These are phyloP conservation scores for Cotesia glomerata DNA, from an alignment of 1,140 invertebrate species.

Conservation along the genomic window DNA sequence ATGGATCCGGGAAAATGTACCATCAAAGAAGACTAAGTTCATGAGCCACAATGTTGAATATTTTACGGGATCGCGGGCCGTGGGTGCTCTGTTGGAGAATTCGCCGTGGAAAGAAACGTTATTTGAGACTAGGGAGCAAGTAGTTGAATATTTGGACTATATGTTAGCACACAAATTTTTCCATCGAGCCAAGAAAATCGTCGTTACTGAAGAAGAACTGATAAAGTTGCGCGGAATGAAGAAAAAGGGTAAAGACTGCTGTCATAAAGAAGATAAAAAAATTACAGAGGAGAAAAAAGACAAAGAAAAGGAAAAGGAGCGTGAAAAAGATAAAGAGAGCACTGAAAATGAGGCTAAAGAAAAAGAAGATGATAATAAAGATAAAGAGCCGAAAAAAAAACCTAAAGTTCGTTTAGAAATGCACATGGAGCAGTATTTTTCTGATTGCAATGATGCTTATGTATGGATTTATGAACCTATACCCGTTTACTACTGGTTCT, in stretches of 20 bases:
- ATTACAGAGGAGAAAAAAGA: constrained; percentile 71
- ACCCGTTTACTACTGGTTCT: constrained; percentile 94
- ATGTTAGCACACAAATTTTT: constrained; percentile 94
- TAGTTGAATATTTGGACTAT: constrained; percentile 80
- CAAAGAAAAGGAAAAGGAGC: constrained; percentile 59
- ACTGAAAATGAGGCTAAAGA: constrained; percentile 65
- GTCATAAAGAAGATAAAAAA: constrained; percentile 58
- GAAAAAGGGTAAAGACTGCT: constrained; percentile 73
- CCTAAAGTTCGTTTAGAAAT: constrained; percentile 84
- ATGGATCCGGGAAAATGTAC: constrained; percentile 91
- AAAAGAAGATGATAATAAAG: constrained; percentile 44
- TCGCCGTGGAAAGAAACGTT: constrained; percentile 89
- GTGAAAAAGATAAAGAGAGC: constrained; percentile 56
- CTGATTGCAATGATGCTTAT: constrained; percentile 94
- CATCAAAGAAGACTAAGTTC: constrained; percentile 94
- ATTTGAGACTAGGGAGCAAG: constrained; percentile 83
- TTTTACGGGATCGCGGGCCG: constrained; percentile 92
- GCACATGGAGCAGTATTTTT: constrained; percentile 93
- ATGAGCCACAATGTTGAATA: constrained; percentile 92
- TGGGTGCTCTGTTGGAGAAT: constrained; percentile 84
- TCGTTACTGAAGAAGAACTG: constrained; percentile 58
- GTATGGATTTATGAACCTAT: constrained; percentile 99
- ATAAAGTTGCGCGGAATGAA: constrained; percentile 67
- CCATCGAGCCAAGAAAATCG: constrained; percentile 88
- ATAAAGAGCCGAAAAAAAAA: constrained; percentile 50